Percentiles rank a stretch among this genome's conserved stretches.
Conservation (phyloP, 2,797 vertebrate species). For the Pipistrellus pipistrellus region DNA sequence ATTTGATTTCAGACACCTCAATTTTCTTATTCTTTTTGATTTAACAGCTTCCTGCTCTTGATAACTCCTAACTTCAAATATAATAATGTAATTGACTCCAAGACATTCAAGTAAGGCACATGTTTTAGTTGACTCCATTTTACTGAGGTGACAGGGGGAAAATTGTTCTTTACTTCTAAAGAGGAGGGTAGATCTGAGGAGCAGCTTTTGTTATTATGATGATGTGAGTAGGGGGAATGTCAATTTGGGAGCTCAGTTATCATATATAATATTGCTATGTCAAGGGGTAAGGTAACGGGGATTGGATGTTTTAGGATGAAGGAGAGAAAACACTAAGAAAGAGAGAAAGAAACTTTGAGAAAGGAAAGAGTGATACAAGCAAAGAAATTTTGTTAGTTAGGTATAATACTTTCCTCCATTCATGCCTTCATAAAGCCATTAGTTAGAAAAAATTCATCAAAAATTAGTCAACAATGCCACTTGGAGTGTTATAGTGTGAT, state of each 20-base stretch:
- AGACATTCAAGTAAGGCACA: neutral
- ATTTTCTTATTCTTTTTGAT: neutral
- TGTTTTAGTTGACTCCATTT: neutral
- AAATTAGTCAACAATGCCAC: neutral
- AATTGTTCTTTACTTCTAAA: conserved; percentile 42
- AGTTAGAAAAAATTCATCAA: neutral
- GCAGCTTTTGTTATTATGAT: neutral
- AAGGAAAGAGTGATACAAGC: conserved; percentile 1
- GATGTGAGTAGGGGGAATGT: neutral
- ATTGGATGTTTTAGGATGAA: neutral
- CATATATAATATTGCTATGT: neutral
- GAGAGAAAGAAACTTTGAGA: neutral
- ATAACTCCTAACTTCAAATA: neutral
- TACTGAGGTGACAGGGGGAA: neutral
- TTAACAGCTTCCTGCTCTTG: neutral
- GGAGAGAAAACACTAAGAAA: neutral
- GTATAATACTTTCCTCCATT: neutral
- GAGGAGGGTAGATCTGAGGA: neutral
- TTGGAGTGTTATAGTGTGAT: neutral
- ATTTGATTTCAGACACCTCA: neutral
- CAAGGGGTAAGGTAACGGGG: neutral
- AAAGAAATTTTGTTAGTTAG: neutral
- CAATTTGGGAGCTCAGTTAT: neutral
- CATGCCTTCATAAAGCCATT: conserved; percentile 30
- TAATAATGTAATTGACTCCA: neutral